Base-by-base conservation (phyloP, 2,797 vertebrate genomes). In the Apogon hyalosoma region DNA sequence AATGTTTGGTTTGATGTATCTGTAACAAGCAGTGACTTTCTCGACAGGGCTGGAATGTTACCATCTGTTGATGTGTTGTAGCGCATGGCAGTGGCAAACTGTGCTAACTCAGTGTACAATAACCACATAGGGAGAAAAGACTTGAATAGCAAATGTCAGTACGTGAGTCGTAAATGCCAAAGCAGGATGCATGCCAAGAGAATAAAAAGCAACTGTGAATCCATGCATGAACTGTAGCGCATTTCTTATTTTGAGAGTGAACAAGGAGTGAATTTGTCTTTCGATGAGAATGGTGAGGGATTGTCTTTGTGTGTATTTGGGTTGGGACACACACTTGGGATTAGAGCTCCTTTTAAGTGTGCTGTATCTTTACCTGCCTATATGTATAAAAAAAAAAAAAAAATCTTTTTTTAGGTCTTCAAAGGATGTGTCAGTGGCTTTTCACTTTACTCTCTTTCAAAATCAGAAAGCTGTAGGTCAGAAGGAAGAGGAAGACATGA, bases 11-110 rank as follows among this genome's bases (percentile, higher is more conserved):
- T 40, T 42, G 39, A 75, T 75, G 40, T 63, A 56, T 80, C 47
- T 66, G 69, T 69, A 84, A 74, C 60, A 51, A 53, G 58, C 64
- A 67, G 24, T 21, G 15, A 68, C 54, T 77, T 69, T 48, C 58
- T 64, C 11, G 0, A 71, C 63, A 63, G 42, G n/a, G 58, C 53
- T 53, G 61, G 57, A 66, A 85, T 39, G 59, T 15, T 54, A 54
- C 67, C 83, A 82, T 90, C 82, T 90, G 87, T 70, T 38, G 64
- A 59, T 49, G 73, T 63, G 68, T 60, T 75, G 74, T 72, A 68
- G 72, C 38, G 51, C 56, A 69, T 52, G 13, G 56, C 28, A 66
- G 67, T 40, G 28, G 59, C 55, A 79, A 82, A 73, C 28, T 75
- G 70, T 67, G 68, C 63, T 78, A 80, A 65, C 73, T 68, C 77